phyloP scores from a whole-genome alignment of 2,888 invertebrate genomes.

The Caenorhabditis drosophilae region DNA sequence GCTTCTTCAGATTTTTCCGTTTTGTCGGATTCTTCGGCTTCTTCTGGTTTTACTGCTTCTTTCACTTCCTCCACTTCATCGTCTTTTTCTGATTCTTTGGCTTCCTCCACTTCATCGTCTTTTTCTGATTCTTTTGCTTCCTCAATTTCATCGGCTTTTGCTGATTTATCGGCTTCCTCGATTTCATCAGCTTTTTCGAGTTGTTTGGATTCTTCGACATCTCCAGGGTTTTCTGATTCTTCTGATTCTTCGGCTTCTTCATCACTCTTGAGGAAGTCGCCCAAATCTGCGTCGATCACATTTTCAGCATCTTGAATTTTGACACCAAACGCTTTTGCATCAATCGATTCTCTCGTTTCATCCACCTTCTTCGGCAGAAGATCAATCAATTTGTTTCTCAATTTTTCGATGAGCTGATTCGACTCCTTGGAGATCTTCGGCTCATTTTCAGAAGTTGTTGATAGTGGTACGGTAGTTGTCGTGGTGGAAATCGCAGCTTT shows the following conservation, averaged over 20 bases:
- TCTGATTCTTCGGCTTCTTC: neutral
- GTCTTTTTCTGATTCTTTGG: neutral
- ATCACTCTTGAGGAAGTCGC: constrained; percentile 6
- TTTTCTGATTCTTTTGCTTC: neutral
- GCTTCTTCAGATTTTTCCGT: neutral
- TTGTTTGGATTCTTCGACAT: too few relatives aligned
- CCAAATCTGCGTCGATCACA: constrained; percentile 21
- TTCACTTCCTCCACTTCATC: neutral
- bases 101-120: neutral
- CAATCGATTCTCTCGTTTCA: neutral
- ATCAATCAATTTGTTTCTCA: constrained; percentile 10
- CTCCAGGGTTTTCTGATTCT: neutral
- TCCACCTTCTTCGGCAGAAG: constrained; percentile 5
- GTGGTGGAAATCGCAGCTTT: neutral
- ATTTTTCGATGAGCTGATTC: constrained; percentile 7
- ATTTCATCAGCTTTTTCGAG: constrained; percentile 3
- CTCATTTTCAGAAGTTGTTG: too few relatives aligned
- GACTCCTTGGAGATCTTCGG: too few relatives aligned
- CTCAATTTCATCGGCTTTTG: neutral
- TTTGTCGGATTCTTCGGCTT: neutral
- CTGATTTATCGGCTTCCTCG: neutral
- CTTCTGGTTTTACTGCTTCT: neutral
- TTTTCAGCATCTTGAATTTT: constrained; percentile 29
- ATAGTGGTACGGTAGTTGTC: constrained; percentile 3
- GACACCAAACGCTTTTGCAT: constrained; percentile 17